Percentiles rank a stretch among this genome's conserved stretches.
Conservation (phyloP, 1,140 invertebrate species). For the Ctenoplectra terminalis region DNA sequence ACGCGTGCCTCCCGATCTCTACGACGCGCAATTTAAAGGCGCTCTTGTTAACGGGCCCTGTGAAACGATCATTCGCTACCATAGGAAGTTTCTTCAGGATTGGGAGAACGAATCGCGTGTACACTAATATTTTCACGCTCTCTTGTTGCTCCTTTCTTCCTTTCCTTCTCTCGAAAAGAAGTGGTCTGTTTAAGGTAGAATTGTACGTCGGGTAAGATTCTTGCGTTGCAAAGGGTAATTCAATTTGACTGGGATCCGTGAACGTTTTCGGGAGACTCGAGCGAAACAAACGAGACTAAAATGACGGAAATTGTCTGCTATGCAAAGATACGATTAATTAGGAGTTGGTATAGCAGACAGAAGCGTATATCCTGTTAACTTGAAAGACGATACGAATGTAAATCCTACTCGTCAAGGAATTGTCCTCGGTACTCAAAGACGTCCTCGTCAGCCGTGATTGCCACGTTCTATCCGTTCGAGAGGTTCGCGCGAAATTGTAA, state of each 20-base stretch:
- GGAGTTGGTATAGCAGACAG: conserved; percentile 22
- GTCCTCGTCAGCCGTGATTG: background rate
- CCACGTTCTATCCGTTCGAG: background rate
- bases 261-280: background rate
- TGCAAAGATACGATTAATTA: conserved; percentile 49
- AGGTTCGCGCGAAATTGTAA: conserved; percentile 60
- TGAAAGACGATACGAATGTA: conserved; percentile 33
- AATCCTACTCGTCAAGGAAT: conserved; percentile 32
- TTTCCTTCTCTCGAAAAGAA: background rate
- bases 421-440: background rate
- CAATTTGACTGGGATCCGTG: background rate
- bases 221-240: too few relatives aligned
- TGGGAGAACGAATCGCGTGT: background rate
- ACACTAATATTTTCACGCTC: background rate
- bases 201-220: background rate
- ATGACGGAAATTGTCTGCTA: background rate
- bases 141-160: too few relatives aligned
- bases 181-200: background rate
- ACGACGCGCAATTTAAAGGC: conserved; percentile 32
- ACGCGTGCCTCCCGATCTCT: conserved; percentile 25
- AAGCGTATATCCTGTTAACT: conserved; percentile 12
- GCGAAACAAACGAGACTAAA: background rate
- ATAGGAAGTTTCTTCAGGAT: background rate
- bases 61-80: background rate
- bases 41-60: background rate